phyloP scores from a whole-genome alignment of 2,888 invertebrate species.

The Agapostemon virescens region DNA sequence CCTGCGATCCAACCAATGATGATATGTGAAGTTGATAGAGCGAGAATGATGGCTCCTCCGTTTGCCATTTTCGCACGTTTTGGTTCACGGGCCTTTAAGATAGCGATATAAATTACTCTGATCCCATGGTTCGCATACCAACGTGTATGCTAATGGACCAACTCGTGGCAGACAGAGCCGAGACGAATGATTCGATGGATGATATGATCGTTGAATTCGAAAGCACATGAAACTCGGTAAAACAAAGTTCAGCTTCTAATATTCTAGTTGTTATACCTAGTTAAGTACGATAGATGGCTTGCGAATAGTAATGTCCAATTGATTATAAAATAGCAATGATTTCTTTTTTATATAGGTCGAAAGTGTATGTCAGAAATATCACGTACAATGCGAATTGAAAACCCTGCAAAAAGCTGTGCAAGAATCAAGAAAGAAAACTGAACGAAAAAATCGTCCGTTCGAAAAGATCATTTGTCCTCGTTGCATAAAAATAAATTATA shows the following conservation, averaged over 20 bases:
- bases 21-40: constrained; percentile 44
- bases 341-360: too few species aligned
- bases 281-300: too few species aligned
- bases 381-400: too few species aligned
- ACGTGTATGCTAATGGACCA: background rate
- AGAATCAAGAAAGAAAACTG: too few species aligned
- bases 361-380: too few species aligned
- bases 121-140: constrained; percentile 11
- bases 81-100: background rate
- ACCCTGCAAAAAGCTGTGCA: too few species aligned
- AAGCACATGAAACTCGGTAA: background rate
- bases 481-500: too few species aligned
- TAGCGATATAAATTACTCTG: constrained; percentile 22
- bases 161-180: background rate
- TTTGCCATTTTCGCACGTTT: constrained; percentile 33
- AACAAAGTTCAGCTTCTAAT: background rate
- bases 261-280: background rate
- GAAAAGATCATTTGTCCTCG: too few species aligned
- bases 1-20: constrained; percentile 3
- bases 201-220: background rate
- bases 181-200: background rate
- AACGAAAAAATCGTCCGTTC: too few species aligned
- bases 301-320: too few species aligned
- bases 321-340: too few species aligned
- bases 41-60: constrained; percentile 16